Percentiles rank a stretch among this genome's conserved stretches.
phyloP scores from a whole-genome alignment of 2,113 vertebrate species.

The Galemys pyrenaicus region DNA sequence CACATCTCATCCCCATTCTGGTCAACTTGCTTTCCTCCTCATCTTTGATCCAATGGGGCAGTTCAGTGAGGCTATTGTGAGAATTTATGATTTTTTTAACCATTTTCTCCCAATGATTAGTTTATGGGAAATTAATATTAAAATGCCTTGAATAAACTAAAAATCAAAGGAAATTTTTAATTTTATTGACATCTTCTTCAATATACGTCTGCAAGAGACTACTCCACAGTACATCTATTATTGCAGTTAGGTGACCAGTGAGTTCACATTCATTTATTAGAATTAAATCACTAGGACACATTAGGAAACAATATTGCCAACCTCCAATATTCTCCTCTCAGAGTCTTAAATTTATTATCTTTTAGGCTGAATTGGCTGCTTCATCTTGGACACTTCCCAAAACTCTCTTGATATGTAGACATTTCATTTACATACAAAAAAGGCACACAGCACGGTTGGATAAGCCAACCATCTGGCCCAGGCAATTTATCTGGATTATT shows the following conservation, averaged over 20 bases:
- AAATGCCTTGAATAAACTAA: constrained; percentile 30
- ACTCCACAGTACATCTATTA: constrained; percentile 41
- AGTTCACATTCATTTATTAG: constrained; percentile 65
- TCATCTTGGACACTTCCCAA: constrained; percentile 66
- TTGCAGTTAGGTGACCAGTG: constrained; percentile 29
- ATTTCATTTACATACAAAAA: constrained; percentile 81
- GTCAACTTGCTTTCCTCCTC: background rate
- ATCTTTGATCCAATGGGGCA: background rate
- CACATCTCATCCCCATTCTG: background rate
- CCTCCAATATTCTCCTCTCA: constrained; percentile 13
- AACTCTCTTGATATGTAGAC: constrained; percentile 68
- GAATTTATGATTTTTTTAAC: background rate
- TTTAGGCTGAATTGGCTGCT: constrained; percentile 61
- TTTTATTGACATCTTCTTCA: constrained; percentile 20
- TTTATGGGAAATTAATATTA: background rate
- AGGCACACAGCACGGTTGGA: constrained; percentile 70
- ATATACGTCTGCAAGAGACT: background rate
- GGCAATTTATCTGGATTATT: constrained; percentile 79
- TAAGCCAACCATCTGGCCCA: constrained; percentile 76
- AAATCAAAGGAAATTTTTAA: background rate
- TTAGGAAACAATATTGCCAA: constrained; percentile 59
- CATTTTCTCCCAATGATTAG: background rate
- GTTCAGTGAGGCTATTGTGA: background rate
- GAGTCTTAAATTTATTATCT: constrained; percentile 55
- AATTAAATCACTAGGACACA: constrained; percentile 56